Conservation (phyloP, 1,140 invertebrate genomes). For the Drosophila guanche region DNA sequence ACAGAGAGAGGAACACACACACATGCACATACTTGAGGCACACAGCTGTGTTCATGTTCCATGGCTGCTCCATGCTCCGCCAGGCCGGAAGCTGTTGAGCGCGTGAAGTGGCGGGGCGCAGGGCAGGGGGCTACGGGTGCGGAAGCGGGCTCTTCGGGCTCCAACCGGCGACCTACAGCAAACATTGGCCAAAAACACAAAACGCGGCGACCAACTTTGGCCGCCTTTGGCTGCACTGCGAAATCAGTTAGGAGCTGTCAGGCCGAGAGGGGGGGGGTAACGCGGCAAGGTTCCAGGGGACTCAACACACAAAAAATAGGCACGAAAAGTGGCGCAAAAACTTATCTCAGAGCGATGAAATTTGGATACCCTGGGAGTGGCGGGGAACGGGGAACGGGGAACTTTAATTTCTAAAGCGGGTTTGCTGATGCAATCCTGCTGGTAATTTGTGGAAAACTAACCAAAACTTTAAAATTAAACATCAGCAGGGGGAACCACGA, state of each 20-base stretch:
- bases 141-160: background rate
- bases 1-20: conserved; percentile 30
- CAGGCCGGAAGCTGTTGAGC: conserved; percentile 60
- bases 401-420: no score
- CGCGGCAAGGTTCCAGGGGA: conserved; percentile 9
- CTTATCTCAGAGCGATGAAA: no score
- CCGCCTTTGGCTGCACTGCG: conserved; percentile 56
- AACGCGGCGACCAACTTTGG: conserved; percentile 47
- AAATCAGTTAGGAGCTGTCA: conserved; percentile 47
- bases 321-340: conserved; percentile 2
- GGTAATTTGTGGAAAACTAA: no score
- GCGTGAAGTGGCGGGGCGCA: conserved; percentile 47
- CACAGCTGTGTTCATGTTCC: conserved; percentile 24
- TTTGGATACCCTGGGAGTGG: no score
- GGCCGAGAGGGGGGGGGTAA: background rate
- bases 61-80: conserved; percentile 13
- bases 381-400: no score
- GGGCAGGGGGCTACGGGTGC: background rate
- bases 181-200: conserved; percentile 61
- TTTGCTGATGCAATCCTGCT: no score
- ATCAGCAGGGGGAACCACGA: no score
- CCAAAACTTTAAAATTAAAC: no score
- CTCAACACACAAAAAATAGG: conserved; percentile 12
- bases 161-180: conserved; percentile 44
- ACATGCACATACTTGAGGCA: conserved; percentile 6